Evolutionary conservation across 2,113 vertebrate genomes (phyloP), one percentile per base, ranked within the genome.

Genomic region (Lycaon pictus): DNA sequence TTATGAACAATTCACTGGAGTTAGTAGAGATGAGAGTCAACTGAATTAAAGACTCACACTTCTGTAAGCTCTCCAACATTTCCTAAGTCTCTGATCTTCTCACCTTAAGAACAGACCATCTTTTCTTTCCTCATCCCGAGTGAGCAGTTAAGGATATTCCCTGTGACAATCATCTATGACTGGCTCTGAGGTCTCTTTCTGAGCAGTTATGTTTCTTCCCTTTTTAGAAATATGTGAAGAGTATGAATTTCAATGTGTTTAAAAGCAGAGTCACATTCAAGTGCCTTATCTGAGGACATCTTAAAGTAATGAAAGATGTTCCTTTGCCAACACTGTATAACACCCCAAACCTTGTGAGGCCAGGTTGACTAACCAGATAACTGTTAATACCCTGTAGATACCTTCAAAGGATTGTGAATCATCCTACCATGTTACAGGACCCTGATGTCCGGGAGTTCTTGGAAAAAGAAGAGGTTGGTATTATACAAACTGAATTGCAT

Each of bases 391-490:
- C 43, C 12, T 11, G 23, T 96, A 99, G 99, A 98, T 99, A 99
- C 95, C 99, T 99, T 43, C 99, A 99, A 97, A 99, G 99, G 97
- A 98, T 99, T 82, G 99, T 99, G 67, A 99, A 93, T 97, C 99
- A 99, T 93, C 99, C 99, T 0, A 99, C 99, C 7, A 99, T 99
- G 90, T 98, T 99, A 97, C 99, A 99, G 97, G 99, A 99, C 91
- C 99, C 99, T 0, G 99, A 99, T 0, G 99, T 99, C 96, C 98
- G 99, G 98, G 99, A 99, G 98, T 99, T 99, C 98, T 97, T 99
- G 98, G 99, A 99, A 98, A 99, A 99, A 98, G 99, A 99, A 62
- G 99, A 99, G 98, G 99, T 99, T 93, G 96, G 99, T 98, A 48
- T 86, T 1, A 12, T 69, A 29, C 7, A 90, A 51, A 92, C 81